phyloP scores from a whole-genome alignment of 1,140 invertebrate genomes.

The Neodiprion fabricii region DNA sequence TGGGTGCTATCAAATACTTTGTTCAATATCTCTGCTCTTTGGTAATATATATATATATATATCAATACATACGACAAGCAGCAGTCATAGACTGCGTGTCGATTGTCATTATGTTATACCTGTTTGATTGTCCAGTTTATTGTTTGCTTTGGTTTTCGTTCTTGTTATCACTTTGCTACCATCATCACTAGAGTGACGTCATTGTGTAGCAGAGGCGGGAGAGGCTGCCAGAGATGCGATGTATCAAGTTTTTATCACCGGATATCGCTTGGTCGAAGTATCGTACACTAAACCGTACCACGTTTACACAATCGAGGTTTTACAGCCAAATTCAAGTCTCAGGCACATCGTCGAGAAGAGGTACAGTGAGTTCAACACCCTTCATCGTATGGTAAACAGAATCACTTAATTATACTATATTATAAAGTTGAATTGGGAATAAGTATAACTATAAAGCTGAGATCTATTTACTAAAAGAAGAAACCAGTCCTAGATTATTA shows the following conservation, averaged over 20 bases:
- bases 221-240: slow-evolving; percentile 41
- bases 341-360: slow-evolving; percentile 63
- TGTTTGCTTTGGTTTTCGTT: too few species aligned
- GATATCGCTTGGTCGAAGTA: slow-evolving; percentile 56
- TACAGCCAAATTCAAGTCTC: slow-evolving; percentile 50
- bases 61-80: too few species aligned
- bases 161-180: too few species aligned
- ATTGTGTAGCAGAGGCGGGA: too few species aligned
- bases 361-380: slow-evolving; percentile 68
- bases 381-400: slow-evolving; percentile 64
- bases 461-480: neutral
- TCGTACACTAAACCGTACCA: slow-evolving; percentile 61
- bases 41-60: too few species aligned
- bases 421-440: neutral
- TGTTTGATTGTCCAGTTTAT: too few species aligned
- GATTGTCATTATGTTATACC: too few species aligned
- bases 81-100: too few species aligned
- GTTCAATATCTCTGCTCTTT: too few species aligned
- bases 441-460: too few species aligned
- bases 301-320: slow-evolving; percentile 66
- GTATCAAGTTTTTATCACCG: slow-evolving; percentile 58
- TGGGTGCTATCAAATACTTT: too few species aligned
- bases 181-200: too few species aligned
- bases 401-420: neutral
- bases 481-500: neutral